These are phyloP conservation scores for Alauda arvensis DNA, from an alignment of 2,797 vertebrate genomes.

Conservation along the genomic window DNA sequence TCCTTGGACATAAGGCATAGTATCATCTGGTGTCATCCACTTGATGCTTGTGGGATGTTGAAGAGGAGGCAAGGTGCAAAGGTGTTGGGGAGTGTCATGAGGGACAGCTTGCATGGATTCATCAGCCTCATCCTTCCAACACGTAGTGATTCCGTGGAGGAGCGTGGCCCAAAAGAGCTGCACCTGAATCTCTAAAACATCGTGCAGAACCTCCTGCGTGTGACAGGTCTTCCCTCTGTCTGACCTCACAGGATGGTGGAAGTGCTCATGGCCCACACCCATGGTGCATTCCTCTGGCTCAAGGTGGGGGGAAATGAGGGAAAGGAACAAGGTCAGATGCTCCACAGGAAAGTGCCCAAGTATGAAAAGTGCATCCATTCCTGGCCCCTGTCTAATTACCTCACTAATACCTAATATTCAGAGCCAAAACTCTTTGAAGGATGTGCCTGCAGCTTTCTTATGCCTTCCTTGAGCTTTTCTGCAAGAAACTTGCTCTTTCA, in stretches of 20 bases:
- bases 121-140: neutral
- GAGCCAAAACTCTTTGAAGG: neutral
- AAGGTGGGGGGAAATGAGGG: neutral
- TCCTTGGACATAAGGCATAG: neutral
- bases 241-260: neutral
- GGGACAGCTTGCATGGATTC: neutral
- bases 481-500: neutral
- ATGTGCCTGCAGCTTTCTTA: neutral
- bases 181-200: neutral
- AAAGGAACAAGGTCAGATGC: neutral
- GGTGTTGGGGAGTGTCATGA: neutral
- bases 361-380: neutral
- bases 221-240: neutral
- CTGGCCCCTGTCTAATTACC: neutral
- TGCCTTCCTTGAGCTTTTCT: neutral
- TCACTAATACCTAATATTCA: neutral
- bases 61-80: neutral
- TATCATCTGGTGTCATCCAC: neutral
- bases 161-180: neutral
- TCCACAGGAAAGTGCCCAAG: neutral
- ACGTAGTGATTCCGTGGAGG: accelerated
- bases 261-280: neutral
- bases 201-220: neutral
- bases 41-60: neutral
- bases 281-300: neutral